Percentiles rank a stretch among this genome's conserved stretches.
These are phyloP conservation scores for Equus quagga DNA, from an alignment of 2,113 vertebrate genomes.

Conservation along the genomic window DNA sequence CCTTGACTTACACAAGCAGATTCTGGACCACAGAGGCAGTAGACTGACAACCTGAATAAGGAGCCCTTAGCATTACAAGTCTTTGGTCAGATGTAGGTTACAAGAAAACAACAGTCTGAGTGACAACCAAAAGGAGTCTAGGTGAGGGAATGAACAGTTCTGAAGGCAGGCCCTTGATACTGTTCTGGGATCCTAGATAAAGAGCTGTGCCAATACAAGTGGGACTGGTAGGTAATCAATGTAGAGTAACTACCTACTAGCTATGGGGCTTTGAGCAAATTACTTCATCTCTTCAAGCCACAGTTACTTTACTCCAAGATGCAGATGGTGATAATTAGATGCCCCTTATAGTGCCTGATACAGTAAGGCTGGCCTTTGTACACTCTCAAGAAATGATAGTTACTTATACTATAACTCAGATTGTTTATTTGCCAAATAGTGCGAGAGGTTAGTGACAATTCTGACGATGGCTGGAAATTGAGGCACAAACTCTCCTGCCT, in stretches of 20 bases:
- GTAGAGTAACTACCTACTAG: not conserved
- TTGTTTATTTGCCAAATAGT: too few relatives aligned
- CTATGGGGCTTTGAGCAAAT: not conserved
- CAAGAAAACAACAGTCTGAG: not conserved
- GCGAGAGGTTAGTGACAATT: too few relatives aligned
- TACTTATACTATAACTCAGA: too few relatives aligned
- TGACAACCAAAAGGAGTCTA: not conserved
- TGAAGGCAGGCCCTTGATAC: not conserved
- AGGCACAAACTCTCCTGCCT: not conserved
- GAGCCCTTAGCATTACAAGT: not conserved
- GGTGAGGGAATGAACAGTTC: not conserved
- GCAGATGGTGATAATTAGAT: rapidly evolving
- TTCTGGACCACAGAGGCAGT: not conserved
- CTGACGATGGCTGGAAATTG: not conserved
- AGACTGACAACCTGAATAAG: too few relatives aligned
- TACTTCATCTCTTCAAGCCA: not conserved
- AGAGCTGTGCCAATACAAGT: not conserved
- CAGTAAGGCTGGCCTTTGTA: not conserved
- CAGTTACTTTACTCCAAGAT: not conserved
- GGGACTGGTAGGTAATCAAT: rapidly evolving
- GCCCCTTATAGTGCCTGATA: rapidly evolving
- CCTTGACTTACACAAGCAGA: not conserved
- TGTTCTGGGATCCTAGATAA: too few relatives aligned
- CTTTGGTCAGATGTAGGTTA: not conserved
- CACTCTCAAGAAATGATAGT: not conserved